Evolutionary conservation across 2,888 invertebrate genomes (phyloP), one percentile per base, ranked within the genome.

Genomic region (Pollenia griseotomentosa): DNA sequence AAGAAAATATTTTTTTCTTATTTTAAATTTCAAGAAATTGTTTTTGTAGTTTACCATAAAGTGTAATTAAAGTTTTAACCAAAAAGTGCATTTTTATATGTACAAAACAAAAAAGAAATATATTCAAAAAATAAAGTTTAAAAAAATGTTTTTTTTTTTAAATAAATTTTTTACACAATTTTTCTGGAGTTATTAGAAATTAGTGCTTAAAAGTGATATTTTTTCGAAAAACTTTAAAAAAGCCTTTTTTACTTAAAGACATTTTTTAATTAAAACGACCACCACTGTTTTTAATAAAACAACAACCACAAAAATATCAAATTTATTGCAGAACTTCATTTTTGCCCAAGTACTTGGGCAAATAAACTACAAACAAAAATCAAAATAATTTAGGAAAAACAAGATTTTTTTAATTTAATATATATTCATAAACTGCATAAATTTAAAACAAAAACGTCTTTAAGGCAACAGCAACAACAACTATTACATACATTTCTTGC

Each of bases 11-110:
- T 85, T 16, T 55, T 44, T 61, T 57, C 6, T 46, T 14, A 8
- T 78, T 66, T 77, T 48, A 48, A 82, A 66, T 57, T 51, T n/a
- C 68, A 53, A 11, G 53, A 63, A 53, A 55, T 65, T 51, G 33
- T 73, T 78, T 75, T 55, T 48, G 10, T 51, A 46, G 40, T 65
- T 65, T 57, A 16, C 16, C 14, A 19, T n/a, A 79, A 79, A 73
- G 14, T 53, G 33, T 33, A 33, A 33, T 33, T 33, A 33, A 6
- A 33, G 33, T 73, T 78, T 77, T 74, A 14, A n/a, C 40, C 16
- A 55, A 66, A 59, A 53, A 66, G 63, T 81, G 81, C 57, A 73
- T 40, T 57, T 66, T 44, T 71, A 3, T 23, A 42, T 2, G 2
- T 23, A 33, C 33, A 33, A 5, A 33, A 33, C 33, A 33, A 33